Base-by-base conservation (phyloP, 2,797 vertebrate species). In the Borostomias antarcticus region DNA sequence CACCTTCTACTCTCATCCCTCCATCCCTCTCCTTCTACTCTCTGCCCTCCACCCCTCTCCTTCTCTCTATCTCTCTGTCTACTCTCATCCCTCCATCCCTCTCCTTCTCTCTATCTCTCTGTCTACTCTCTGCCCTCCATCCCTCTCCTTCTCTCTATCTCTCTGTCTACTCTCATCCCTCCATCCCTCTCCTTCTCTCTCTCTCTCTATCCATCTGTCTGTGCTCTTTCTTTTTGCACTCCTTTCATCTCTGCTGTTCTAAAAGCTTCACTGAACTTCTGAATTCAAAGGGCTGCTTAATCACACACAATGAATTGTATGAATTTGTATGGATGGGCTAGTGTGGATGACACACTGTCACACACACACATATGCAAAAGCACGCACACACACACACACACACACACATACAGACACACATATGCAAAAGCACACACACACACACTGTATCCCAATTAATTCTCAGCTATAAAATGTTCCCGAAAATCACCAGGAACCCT, bases 261-360 rank as follows among this genome's bases (percentile, higher is more conserved):
- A 70, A 82, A n/a, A 79, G 68, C 68, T n/a, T 32, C 28, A 21
- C 29, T 25, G 60, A n/a, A 21, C 62, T 80, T 69, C 72, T 83
- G 83, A 75, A 87, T 85, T 88, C 81, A 85, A 85, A 78, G 69
- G 63, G 26, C 69, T 54, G 68, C 53, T 57, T 19, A 57, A 68
- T 71, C 53, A 56, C 8, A 9, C 53, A 80, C 73, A 81, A 82
- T 57, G n/a, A n/a, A n/a, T n/a, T n/a, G n/a, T n/a, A n/a, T 30
- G 26, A 77, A 68, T 53, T 63, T 37, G 17, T 56, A 47, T 66
- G 32, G 57, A 1, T 45, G 61, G 53, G n/a, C 35, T 48, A 17
- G 57, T 56, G 28, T 66, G 19, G 21, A 47, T 30, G 3, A 45
- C 60, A 33, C 45, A 33, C 60, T n/a, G 11, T n/a, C 58, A 28